Conservation (phyloP, 2,888 invertebrate species). For the Phragmatobia fuliginosa region DNA sequence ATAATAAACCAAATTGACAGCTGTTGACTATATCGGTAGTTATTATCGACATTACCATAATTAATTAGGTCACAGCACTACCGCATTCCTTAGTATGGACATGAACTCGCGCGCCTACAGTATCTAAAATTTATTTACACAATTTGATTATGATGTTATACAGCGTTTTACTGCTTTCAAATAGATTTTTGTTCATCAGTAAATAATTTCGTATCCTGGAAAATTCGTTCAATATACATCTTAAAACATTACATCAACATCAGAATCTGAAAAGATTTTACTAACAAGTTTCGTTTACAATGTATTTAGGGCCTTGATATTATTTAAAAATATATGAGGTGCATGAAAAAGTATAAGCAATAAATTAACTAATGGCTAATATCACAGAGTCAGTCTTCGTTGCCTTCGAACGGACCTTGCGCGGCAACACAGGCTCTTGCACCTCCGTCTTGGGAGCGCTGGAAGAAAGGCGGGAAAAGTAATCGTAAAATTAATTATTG, state of each 20-base stretch:
- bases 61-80: no score
- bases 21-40: no score
- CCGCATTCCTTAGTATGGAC: no score
- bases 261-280: not conserved
- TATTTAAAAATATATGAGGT: not conserved
- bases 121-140: not conserved
- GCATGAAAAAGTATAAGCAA: not conserved
- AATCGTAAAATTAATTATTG: no score
- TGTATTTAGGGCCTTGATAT: not conserved
- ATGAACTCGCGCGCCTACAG: no score
- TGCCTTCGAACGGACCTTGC: slow-evolving; percentile 10
- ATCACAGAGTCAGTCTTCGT: slow-evolving; percentile 33
- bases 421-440: not conserved
- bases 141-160: not conserved
- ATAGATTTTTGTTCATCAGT: not conserved
- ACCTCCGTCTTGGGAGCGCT: slow-evolving; percentile 22
- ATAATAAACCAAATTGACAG: no score
- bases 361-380: slow-evolving; percentile 15
- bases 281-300: not conserved
- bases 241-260: not conserved
- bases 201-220: not conserved
- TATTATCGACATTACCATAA: no score
- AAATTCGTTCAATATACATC: not conserved
- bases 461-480: slow-evolving; percentile 16
- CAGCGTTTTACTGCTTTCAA: not conserved